A percentile compares a stretch with the other conserved stretches of the same genome.
phyloP scores from a whole-genome alignment of 2,113 vertebrate species.

The Indicator indicator region DNA sequence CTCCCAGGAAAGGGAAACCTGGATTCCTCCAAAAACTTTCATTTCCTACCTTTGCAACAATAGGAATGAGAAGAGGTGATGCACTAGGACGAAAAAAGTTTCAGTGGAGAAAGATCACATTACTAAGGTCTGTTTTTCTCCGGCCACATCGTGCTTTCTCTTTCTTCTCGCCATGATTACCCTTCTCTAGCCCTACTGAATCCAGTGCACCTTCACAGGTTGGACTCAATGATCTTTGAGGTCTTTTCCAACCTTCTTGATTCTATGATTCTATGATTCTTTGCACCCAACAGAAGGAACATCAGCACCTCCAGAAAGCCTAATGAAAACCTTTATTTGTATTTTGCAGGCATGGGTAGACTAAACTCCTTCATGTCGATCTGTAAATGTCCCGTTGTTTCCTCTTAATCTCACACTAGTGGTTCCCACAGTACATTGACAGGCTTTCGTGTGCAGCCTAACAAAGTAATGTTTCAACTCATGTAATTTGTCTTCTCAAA shows the following conservation, averaged over 20 bases:
- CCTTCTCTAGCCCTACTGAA: background rate
- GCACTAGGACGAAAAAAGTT: background rate
- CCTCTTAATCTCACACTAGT: background rate
- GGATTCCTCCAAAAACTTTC: background rate
- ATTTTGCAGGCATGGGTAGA: background rate
- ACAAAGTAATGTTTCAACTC: background rate
- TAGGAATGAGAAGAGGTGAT: background rate
- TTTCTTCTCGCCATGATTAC: background rate
- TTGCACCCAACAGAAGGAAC: background rate
- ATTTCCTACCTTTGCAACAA: background rate
- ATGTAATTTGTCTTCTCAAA: background rate
- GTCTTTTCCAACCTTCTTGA: too few species aligned
- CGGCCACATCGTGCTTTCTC: background rate
- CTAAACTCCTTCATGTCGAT: background rate
- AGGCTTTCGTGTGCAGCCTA: background rate
- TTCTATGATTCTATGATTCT: background rate
- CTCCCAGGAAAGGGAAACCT: background rate
- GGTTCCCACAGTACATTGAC: background rate
- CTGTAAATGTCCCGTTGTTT: background rate
- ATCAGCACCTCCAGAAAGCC: background rate
- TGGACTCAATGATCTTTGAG: too few species aligned
- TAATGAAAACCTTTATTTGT: background rate
- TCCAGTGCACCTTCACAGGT: too few species aligned
- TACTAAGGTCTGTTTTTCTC: background rate
- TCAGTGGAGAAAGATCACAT: background rate